Base-by-base conservation (phyloP, 2,888 invertebrate genomes). In the Trachelus tabidus region DNA sequence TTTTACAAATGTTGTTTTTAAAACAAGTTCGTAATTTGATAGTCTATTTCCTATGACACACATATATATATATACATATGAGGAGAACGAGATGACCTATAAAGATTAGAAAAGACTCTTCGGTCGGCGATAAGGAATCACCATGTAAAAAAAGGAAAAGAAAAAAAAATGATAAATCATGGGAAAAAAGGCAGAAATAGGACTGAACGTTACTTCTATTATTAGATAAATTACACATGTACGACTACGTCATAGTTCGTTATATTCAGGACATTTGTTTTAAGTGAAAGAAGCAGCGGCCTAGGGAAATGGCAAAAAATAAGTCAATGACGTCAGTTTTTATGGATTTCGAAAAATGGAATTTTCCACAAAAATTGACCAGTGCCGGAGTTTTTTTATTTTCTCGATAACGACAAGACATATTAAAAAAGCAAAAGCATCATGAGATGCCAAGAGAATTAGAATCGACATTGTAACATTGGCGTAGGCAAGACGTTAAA, bases 191-290 rank as follows among this genome's bases (percentile, higher is more conserved):
- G 9, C 56, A 56, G 56, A 56, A 23, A 56, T 83, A 81, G 82
- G 85, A 86, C 84, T 87, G 85, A 85, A 84, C 82, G 84, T 88
- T 88, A 85, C 85, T 87, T 87, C 81, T 87, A 56, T 56, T 9
- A 87, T 87, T 87, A 85, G 78, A 80, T 83, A 83, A 56, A 87
- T 87, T 86, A 85, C 23, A 56, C 23, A 2, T 88, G 83, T 84
- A 82, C 80, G 73, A 84, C 85, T 71, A 12, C 82, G 78, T 85
- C 86, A 81, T 80, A 78, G 81, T 86, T 87, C 85, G 83, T 83
- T 81, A 86, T 85, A 83, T 86, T 86, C 80, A 80, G 83, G 80
- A 85, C 85, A 81, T 87, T 88, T 88, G 56, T 23, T 56, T 56
- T 9, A 56, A 23, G 56, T 23, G 23, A 9, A 56, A 56, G 9